A percentile compares a stretch with the other conserved stretches of the same genome.
Evolutionary conservation across 2,888 invertebrate species (phyloP).

Genomic region (Brachycybe producta): DNA sequence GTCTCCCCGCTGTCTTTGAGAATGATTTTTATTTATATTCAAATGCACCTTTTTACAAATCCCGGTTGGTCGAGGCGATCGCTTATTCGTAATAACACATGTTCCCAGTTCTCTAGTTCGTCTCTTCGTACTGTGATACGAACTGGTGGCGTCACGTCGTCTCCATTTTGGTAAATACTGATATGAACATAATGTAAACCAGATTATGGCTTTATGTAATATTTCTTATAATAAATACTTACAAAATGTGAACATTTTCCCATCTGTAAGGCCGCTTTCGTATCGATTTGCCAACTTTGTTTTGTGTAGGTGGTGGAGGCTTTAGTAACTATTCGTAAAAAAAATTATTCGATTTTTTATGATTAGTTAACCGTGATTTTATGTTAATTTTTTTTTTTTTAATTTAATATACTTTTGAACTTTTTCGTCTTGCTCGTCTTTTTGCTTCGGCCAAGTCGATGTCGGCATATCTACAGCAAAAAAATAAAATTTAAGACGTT

Average conservation of each 20-base stretch:
- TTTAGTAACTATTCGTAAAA: background rate
- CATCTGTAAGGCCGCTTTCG: constrained; percentile 11
- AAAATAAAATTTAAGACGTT: background rate
- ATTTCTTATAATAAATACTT: background rate
- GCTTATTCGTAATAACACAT: constrained; percentile 8
- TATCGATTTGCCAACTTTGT: background rate
- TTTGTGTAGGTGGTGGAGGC: too few relatives aligned
- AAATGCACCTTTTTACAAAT: constrained; percentile 11
- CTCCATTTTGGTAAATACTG: constrained; percentile 19
- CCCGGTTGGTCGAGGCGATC: constrained; percentile 8
- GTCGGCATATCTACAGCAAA: constrained; percentile 2
- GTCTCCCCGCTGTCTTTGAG: background rate
- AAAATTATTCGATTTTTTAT: background rate
- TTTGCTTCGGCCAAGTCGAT: constrained; percentile 12
- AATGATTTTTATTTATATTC: background rate
- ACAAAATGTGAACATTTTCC: constrained; percentile 2
- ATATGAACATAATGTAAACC: background rate
- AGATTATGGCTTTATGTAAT: background rate
- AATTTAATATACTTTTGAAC: background rate
- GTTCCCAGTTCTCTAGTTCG: constrained; percentile 16
- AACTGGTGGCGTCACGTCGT: constrained; percentile 18
- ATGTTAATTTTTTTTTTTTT: too few relatives aligned
- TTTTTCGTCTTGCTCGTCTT: constrained; percentile 8
- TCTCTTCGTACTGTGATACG: constrained; percentile 3
- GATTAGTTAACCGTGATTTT: background rate